Base-by-base conservation (phyloP, 2,797 vertebrate species). In the Pangasius krempfi region DNA sequence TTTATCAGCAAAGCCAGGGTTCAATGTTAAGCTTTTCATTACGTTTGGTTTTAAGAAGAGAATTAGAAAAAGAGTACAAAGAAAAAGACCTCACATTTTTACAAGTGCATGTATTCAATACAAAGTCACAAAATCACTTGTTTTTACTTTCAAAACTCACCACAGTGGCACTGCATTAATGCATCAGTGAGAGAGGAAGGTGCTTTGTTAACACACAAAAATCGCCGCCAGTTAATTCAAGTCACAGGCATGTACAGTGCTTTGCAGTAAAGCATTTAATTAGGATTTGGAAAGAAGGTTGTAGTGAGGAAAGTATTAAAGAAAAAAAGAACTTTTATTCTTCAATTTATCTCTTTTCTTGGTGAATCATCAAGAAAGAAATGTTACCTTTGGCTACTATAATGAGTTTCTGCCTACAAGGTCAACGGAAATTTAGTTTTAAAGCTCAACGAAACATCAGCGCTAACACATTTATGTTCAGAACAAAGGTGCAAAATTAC, bases 131-230 rank as follows among this genome's bases (percentile, higher is more conserved):
- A 72, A 22, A 37, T 72, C 25, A 27, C n/a, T 60, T 33, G 30
- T 44, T 47, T 64, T 47, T 25, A 20, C 33, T 47, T 83, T 64
- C 10, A 64, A 8, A 58, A 58, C 54, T 50, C 16, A 20, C 37
- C 58, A 9, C 25, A 83, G 58, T 18, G 6, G 37, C 13, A 25
- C 10, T 47, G 1, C 1, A 47, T 82, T 27, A n/a, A 60, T 27
- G 62, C 30, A 62, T 70, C 76, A 84, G 86, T 70, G 79, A 87
- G 87, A 72, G 64, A 81, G 68, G 37, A 85, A 47, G 56, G 85
- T 30, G 73, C 86, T 88, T 90, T 88, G 62, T 88, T 78, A 91
- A 54, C 58, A 82, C 54, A 75, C 60, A 64, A 13, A 13, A 52
- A 66, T 56, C 40, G 18, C 52, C 84, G 70, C 40, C 89, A 88